Evolutionary conservation across 2,888 invertebrate genomes (phyloP).

Genomic region (Yponomeuta malinellus): DNA sequence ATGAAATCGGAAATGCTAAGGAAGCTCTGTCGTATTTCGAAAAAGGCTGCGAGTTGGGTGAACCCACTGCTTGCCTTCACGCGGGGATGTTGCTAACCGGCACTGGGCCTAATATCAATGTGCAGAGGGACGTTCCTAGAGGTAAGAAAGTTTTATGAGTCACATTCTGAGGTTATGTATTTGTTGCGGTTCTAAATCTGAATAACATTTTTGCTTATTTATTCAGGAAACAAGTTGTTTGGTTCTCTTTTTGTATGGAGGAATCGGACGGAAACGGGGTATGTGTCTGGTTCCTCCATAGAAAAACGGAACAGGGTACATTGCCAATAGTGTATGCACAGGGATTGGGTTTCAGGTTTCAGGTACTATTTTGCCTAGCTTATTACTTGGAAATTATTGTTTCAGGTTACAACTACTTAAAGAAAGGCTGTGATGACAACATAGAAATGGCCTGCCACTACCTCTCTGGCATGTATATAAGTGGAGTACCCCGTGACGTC

Average conservation of each 20-base stretch:
- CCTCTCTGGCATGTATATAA: conserved; percentile 85
- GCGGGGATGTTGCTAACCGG: conserved; percentile 82
- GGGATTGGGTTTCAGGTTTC: too few relatives aligned
- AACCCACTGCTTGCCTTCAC: conserved; percentile 83
- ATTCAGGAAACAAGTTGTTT: too few relatives aligned
- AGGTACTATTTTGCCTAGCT: background rate
- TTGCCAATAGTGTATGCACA: too few relatives aligned
- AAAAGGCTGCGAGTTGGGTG: conserved; percentile 85
- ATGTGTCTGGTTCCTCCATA: too few relatives aligned
- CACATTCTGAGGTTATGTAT: background rate
- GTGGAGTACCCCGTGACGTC: conserved; percentile 79
- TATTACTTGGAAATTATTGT: conserved; percentile 16
- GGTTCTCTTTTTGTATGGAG: too few relatives aligned
- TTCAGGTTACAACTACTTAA: conserved; percentile 76
- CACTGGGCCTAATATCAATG: conserved; percentile 70
- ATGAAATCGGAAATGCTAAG: conserved; percentile 71
- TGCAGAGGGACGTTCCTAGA: conserved; percentile 76
- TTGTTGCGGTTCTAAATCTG: background rate
- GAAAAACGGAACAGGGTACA: too few relatives aligned
- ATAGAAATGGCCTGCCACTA: conserved; percentile 86
- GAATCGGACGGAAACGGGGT: too few relatives aligned
- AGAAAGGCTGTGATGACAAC: conserved; percentile 74
- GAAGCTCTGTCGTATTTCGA: conserved; percentile 83
- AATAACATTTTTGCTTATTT: background rate
- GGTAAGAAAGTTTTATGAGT: conserved; percentile 41